A percentile compares a stretch with the other conserved stretches of the same genome.
These are phyloP conservation scores for Procambarus clarkii DNA, from an alignment of 1,140 invertebrate species.

Conservation along the genomic window DNA sequence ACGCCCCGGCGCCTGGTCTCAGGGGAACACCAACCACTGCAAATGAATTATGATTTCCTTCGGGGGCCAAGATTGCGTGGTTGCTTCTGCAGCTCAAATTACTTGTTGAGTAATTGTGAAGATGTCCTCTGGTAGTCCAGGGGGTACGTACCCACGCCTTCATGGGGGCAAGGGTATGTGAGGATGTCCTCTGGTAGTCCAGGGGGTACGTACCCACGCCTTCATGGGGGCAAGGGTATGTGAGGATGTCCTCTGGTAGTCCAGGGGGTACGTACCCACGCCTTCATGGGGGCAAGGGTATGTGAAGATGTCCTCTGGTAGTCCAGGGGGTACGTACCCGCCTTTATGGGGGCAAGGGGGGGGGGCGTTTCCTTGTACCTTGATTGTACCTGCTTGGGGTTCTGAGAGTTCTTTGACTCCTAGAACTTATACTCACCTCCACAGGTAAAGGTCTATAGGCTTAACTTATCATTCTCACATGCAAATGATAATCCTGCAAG, in stretches of 20 bases:
- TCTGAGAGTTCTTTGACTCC: no score
- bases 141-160: background rate
- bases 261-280: background rate
- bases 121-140: background rate
- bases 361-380: no score
- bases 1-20: background rate
- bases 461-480: no score
- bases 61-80: background rate
- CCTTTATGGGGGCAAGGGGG: no score
- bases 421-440: no score
- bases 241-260: background rate
- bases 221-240: no score
- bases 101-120: background rate
- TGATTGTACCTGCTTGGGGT: no score
- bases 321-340: background rate
- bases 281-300: no score
- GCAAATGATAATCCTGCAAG: no score
- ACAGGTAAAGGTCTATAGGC: no score
- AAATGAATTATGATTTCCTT: slow-evolving; percentile 7
- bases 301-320: background rate
- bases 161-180: no score
- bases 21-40: background rate
- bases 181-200: background rate
- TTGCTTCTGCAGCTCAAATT: slow-evolving; percentile 9
- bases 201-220: background rate